Evolutionary conservation across 1,140 invertebrate genomes (phyloP), one percentile per base, ranked within the genome.

Genomic region (Leptoteleia sp.): DNA sequence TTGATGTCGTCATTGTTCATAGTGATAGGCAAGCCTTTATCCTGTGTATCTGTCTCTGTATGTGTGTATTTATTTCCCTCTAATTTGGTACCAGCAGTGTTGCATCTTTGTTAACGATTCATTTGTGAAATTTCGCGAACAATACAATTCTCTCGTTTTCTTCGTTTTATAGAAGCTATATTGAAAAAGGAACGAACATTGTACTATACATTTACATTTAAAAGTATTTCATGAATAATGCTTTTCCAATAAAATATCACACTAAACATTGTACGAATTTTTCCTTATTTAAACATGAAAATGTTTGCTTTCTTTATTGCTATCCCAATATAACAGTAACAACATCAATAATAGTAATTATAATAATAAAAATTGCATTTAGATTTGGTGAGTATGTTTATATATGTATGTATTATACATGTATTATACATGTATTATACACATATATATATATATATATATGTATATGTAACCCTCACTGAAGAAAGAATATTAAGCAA

Each of bases 1-100:
- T 77, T 72, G 76, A 72, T 83, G 80, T 85, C 83, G 73, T 84
- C 81, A 71, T 82, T 82, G 82, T 85, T 70, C 68, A 77, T 82
- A 84, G 79, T 76, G 64, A 76, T 85, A 85, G 80, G 83, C 76
- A 77, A 82, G 81, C 80, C 72, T 54, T 25, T 38, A 38, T 40
- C 11, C 19, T 19, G 4, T 25, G 35, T 84, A 77, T 81, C 29
- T 80, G 47, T 83, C n/a, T 82, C 33, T 80, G 47, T 82, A 16
- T 83, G 48, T 72, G 82, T 64, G 55, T 82, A 70, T 76, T 71
- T 84, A 65, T 65, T 35, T 73, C 38, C 31, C 40, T 13, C 52
- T 57, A 29, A 48, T 47, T 71, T 65, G 15, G 38, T 40, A 38
- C 35, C 6, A 57, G 33, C 9, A 22, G 40, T 57, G 12, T 57